Evolutionary conservation across 1,140 invertebrate species (phyloP).

Genomic region (Asbolus verrucosus): DNA sequence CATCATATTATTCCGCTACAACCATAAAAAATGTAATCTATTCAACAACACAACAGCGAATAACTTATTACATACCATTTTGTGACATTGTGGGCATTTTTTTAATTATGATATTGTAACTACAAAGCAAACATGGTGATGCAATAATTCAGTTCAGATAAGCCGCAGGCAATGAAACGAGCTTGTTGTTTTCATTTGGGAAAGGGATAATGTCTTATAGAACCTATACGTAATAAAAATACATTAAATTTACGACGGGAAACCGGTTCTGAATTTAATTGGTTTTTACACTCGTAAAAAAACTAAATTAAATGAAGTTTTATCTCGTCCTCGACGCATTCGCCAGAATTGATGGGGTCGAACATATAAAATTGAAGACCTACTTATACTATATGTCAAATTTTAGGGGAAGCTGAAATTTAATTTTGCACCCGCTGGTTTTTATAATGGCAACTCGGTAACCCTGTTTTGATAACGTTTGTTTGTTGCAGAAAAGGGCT

Average conservation of each 20-base stretch:
- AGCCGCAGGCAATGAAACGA: neutral
- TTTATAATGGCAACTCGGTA: no score
- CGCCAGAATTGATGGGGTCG: neutral
- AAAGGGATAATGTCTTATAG: neutral
- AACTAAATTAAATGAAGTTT: no score
- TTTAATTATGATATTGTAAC: neutral
- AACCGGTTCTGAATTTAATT: conserved; percentile 19
- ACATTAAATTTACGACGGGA: conserved; percentile 15
- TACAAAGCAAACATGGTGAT: neutral
- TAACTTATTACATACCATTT: no score
- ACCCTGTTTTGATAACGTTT: no score
- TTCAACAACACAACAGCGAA: no score
- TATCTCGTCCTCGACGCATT: no score
- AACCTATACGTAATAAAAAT: neutral
- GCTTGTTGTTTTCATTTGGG: neutral
- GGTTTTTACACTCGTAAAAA: conserved; percentile 31
- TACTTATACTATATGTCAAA: neutral
- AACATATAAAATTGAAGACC: conserved; percentile 9
- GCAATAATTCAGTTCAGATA: neutral
- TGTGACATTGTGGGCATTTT: no score
- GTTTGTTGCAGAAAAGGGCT: no score
- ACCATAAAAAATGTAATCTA: no score
- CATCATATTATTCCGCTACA: no score
- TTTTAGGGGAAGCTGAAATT: neutral
- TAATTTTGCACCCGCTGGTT: no score